These are phyloP conservation scores for Desoria tigrina DNA, from an alignment of 2,888 invertebrate genomes.

Conservation along the genomic window DNA sequence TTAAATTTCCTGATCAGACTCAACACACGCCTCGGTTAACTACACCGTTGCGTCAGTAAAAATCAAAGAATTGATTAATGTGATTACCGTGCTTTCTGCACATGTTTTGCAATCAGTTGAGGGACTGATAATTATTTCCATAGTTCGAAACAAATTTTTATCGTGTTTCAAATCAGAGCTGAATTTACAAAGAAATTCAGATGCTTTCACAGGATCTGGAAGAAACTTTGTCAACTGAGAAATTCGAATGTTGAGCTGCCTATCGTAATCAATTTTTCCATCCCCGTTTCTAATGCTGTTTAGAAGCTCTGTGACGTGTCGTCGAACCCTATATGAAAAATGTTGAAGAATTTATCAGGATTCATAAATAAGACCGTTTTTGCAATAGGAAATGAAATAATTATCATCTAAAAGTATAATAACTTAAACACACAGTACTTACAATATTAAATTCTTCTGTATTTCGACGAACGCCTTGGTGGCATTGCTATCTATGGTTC, in stretches of 20 bases:
- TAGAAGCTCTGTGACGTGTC: constrained; percentile 82
- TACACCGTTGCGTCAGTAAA: too few species aligned
- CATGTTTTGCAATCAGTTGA: constrained; percentile 93
- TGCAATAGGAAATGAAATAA: too few species aligned
- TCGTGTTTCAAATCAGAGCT: constrained; percentile 76
- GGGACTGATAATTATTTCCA: constrained; percentile 84
- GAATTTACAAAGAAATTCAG: constrained; percentile 82
- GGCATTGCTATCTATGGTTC: constrained; percentile 92
- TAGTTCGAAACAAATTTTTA: constrained; percentile 64
- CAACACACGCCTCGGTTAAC: too few species aligned
- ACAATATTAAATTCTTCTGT: constrained; percentile 83
- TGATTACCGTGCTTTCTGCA: constrained; percentile 67
- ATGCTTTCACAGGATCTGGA: constrained; percentile 88
- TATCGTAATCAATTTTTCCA: constrained; percentile 66
- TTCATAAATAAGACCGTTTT: too few species aligned
- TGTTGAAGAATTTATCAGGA: too few species aligned
- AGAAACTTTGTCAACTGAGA: constrained; percentile 73
- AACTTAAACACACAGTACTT: constrained; percentile 54
- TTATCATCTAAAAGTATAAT: too few species aligned
- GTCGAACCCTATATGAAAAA: constrained; percentile 65
- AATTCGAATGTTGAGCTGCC: constrained; percentile 63
- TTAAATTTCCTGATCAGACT: too few species aligned
- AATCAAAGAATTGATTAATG: background rate
- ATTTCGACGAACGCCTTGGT: constrained; percentile 90
- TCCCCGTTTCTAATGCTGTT: constrained; percentile 45